A percentile compares a stretch with the other conserved stretches of the same genome.
These are phyloP conservation scores for Parochlus steinenii DNA, from an alignment of 2,888 invertebrate genomes.

Conservation along the genomic window DNA sequence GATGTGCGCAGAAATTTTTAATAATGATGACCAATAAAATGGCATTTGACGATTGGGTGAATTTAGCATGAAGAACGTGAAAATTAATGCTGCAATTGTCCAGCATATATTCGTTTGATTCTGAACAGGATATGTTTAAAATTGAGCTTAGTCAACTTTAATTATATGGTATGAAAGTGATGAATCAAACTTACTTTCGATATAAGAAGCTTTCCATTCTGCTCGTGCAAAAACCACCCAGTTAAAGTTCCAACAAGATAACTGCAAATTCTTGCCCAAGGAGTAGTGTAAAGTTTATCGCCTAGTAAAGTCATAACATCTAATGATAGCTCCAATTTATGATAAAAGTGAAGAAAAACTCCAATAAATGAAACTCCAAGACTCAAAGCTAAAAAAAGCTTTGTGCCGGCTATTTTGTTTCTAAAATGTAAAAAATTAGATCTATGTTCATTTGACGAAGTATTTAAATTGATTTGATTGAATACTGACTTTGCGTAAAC, in stretches of 20 bases:
- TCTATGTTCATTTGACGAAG: too few species aligned
- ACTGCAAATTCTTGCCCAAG: background rate
- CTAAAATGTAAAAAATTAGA: background rate
- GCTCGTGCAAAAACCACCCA: background rate
- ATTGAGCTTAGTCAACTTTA: constrained; percentile 2
- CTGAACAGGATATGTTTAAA: too few species aligned
- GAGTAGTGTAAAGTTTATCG: background rate
- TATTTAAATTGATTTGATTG: background rate
- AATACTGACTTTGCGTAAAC: constrained; percentile 10
- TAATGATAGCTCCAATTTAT: background rate
- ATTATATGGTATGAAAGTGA: background rate
- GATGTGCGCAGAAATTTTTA: constrained; percentile 2
- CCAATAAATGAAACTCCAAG: background rate
- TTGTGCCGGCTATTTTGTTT: background rate
- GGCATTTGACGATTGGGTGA: background rate
- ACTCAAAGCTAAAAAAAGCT: background rate
- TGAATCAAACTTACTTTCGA: background rate
- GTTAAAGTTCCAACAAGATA: background rate
- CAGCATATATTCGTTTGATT: background rate
- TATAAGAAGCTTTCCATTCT: background rate
- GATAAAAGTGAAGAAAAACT: constrained; percentile 2
- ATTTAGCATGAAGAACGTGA: background rate
- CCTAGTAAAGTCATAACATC: constrained; percentile 2
- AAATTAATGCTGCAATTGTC: background rate
- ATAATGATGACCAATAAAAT: background rate